Base-by-base conservation (phyloP, 37 sponge, comb jelly and placozoan genomes). In the Halichondria panicea region DNA sequence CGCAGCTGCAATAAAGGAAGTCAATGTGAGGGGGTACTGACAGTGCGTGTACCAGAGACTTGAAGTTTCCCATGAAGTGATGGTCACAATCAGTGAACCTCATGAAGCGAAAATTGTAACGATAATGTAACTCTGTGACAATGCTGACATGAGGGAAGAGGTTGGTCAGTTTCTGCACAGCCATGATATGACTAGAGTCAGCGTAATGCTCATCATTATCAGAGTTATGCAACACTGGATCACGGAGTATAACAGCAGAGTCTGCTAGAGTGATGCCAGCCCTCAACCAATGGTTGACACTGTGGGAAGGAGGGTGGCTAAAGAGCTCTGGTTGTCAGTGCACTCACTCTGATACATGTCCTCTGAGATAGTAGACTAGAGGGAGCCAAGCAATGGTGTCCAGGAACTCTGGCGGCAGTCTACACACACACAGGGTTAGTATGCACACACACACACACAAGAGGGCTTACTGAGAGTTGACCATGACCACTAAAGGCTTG, bases 221-320 rank as follows among this genome's bases (percentile, higher is more conserved):
- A 25, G 32, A 44, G 25, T 25, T 2, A 2, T 1, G 43, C 34
- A 31, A 18, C 22, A 43, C 37, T n/a, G n/a, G n/a, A 12, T 75
- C 76, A 2, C 73, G 32, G 28, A 76, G 44, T 42, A 91, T 39
- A 31, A 87, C 63, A 2, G 83, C 64, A 31, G 39, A 48, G 24
- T 91, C 74, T 37, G 87, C 84, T 18, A 55, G 33, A 21, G 70
- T 32, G 39, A 92, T 79, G 54, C 93, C 93, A 43, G 93, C 93
- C 62, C 66, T 83, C 41, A 92, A 34, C 80, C 92, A 74, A 50
- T 87, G 81, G 52, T 82, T 50, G n/a, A 73, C 22, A 33, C 66
- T 73, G 63, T 1, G n/a, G 11, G 38, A 1, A 35, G 27, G 12
- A 58, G 60, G 60, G 15, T n/a, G n/a, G n/a, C n/a, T n/a, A n/a